Evolutionary conservation across 2,113 vertebrate species (phyloP), one percentile per base, ranked within the genome.

Genomic region (Uropsilus gracilis): DNA sequence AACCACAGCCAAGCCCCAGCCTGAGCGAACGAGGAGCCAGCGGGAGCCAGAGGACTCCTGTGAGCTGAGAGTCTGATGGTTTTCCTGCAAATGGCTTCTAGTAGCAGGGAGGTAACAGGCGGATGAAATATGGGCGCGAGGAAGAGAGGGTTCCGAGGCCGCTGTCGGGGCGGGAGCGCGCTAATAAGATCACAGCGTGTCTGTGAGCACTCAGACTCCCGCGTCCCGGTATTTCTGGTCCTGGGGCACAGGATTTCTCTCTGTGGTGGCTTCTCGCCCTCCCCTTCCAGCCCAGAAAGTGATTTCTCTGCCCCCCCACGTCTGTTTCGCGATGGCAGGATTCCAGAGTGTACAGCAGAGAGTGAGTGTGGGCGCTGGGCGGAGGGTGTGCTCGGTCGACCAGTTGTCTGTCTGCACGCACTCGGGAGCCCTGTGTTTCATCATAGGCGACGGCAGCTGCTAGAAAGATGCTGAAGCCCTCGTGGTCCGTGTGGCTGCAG

Each of bases 21-120:
- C 91, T 20, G 6, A 86, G 42, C 30, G 37, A 95, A 76, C 34
- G n/a, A 59, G 94, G 30, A 91, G 94, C 32, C 94, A 80, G 91
- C 81, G 39, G 94, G 93, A 87, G 66, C n/a, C 61, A 46, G 17
- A 91, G 72, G 86, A 77, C 85, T 90, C 97, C 94, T 34, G 63
- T 53, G 39, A 96, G 92, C 87, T 20, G 73, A 93, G 69, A 95
- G 87, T 77, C 81, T 75, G 94, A 96, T 93, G 88, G 97, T 97
- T 96, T 94, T 75, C 86, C 94, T 91, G 93, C 95, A 95, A 91
- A 97, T 95, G 97, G 96, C 84, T 95, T 96, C 97, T 82, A 83
- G 32, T 87, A 37, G 81, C 81, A 93, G 77, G 77, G 87, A 97
- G 94, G 94, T 95, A 97, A 94, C 63, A 66, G 88, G 77, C 90